Conservation (phyloP, 2,113 vertebrate genomes). For the Nycticorax nycticorax region DNA sequence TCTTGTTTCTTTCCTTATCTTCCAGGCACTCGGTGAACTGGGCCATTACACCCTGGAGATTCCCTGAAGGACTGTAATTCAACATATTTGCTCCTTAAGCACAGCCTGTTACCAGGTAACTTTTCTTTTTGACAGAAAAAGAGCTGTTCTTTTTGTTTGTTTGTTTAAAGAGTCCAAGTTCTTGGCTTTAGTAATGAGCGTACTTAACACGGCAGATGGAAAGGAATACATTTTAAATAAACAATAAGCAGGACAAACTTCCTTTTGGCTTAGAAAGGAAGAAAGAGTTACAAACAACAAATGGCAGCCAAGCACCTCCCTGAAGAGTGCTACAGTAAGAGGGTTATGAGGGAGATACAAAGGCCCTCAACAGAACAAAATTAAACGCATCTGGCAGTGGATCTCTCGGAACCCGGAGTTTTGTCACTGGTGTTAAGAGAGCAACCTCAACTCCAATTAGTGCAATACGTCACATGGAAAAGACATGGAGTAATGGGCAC, state of each 20-base stretch:
- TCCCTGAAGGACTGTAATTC: neutral
- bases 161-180: neutral
- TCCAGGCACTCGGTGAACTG: neutral
- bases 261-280: neutral
- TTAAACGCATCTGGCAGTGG: neutral
- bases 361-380: neutral
- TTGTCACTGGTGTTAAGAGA: neutral
- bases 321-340: neutral
- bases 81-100: neutral
- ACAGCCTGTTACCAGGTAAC: neutral
- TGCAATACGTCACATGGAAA: too few relatives aligned
- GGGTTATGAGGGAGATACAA: neutral
- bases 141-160: neutral
- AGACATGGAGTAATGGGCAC: too few relatives aligned
- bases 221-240: neutral
- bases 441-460: neutral
- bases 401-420: neutral
- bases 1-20: constrained; percentile 27
- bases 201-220: neutral
- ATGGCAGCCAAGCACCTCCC: neutral
- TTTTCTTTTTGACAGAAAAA: neutral
- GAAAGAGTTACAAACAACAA: neutral
- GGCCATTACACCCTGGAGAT: neutral
- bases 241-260: neutral
- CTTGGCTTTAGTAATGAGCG: neutral